phyloP scores from a whole-genome alignment of 2,888 invertebrate species.

The Ptilodon capucinus region DNA sequence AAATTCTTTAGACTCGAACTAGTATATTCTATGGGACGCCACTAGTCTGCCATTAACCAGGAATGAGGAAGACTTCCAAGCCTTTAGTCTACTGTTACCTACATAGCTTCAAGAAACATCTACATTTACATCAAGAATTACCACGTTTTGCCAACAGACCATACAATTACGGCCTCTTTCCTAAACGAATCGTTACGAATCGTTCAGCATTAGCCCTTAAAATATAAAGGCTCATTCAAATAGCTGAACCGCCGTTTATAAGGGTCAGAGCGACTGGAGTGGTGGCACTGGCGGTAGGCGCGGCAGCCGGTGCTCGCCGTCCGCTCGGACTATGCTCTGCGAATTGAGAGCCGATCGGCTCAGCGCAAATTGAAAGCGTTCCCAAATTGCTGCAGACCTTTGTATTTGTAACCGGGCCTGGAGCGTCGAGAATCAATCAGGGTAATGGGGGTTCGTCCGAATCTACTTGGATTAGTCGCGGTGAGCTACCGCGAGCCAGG shows the following conservation, averaged over 20 bases:
- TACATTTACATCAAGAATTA: too few species aligned
- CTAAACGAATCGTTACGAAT: too few species aligned
- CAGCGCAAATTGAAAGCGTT: constrained; percentile 76
- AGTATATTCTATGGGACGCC: too few species aligned
- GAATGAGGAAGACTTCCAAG: too few species aligned
- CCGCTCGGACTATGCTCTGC: constrained; percentile 49
- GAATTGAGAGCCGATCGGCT: constrained; percentile 67
- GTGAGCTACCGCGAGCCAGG: constrained; percentile 46
- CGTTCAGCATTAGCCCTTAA: too few species aligned
- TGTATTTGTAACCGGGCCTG: constrained; percentile 71
- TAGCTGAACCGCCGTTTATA: background rate
- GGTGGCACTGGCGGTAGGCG: constrained; percentile 20
- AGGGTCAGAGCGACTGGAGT: background rate
- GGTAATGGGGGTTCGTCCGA: constrained; percentile 73
- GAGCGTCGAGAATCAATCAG: constrained; percentile 74
- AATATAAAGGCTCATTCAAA: background rate
- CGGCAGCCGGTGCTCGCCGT: too few species aligned
- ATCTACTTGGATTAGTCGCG: constrained; percentile 70
- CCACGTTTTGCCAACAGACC: too few species aligned
- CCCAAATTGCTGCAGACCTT: constrained; percentile 72
- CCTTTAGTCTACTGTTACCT: too few species aligned
- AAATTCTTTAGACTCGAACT: too few species aligned
- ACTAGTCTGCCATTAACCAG: too few species aligned
- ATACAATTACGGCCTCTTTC: too few species aligned
- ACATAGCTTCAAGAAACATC: too few species aligned